A percentile compares a stretch with the other conserved stretches of the same genome.
Conservation (phyloP, 2,888 invertebrate species). For the Folsomia manolachei region DNA sequence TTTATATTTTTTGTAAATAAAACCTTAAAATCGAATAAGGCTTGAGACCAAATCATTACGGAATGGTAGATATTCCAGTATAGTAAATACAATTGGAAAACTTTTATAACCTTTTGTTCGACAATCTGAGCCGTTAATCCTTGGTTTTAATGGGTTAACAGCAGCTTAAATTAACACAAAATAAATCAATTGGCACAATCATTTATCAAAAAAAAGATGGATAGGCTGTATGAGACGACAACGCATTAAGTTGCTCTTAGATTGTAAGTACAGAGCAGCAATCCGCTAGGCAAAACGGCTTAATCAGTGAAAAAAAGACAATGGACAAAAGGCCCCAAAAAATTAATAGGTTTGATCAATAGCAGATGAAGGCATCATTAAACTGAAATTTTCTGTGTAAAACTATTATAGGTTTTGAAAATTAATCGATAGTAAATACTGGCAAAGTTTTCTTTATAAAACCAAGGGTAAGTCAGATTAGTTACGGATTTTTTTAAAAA, state of each 20-base stretch:
- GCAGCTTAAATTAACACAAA: no score
- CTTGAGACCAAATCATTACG: neutral
- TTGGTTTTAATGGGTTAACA: no score
- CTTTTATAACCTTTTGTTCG: no score
- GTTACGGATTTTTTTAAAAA: no score
- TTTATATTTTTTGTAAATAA: neutral
- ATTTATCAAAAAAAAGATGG: slow-evolving; percentile 2
- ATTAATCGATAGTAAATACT: no score
- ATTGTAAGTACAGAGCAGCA: neutral
- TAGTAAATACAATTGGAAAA: neutral
- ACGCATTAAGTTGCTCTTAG: slow-evolving; percentile 39
- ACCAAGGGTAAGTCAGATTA: no score
- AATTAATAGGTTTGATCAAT: neutral
- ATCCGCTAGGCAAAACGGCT: neutral
- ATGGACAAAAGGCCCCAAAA: neutral
- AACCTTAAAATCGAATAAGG: neutral
- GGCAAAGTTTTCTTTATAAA: no score
- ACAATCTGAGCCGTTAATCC: no score
- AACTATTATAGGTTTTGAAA: no score
- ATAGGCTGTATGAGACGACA: slow-evolving; percentile 47
- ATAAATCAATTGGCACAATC: neutral
- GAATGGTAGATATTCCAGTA: neutral
- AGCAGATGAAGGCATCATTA: neutral
- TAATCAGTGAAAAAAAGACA: neutral
- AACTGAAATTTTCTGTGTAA: no score